Base-by-base conservation (phyloP, 2,888 invertebrate genomes). In the Himalopsyche tibetana region DNA sequence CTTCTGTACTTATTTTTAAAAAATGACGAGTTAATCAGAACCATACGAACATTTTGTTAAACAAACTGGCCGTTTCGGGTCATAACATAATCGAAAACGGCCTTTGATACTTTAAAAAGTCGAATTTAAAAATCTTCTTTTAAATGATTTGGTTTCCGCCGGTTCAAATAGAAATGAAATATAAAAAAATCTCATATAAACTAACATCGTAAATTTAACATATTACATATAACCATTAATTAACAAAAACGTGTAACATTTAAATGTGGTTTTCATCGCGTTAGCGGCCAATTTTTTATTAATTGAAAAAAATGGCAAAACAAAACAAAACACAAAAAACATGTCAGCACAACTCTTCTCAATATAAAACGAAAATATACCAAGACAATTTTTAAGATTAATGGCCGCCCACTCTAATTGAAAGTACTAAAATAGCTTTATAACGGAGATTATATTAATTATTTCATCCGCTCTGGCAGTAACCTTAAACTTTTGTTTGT, bases 341-440 rank as follows among this genome's bases (percentile, higher is more conserved):
- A 36, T 36, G 74, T 74, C 74, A 36, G 74, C 74, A 11, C 4
- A 38, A 74, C 63, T 74, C 74, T 28, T 36, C 19, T 36, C 28
- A 74, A 74, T 38, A 74, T 74, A 15, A 36, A 36, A 74, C 74
- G 38, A 36, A 74, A 74, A 74, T 74, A 74, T 74, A 74, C 9
- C 74, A 36, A 11, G 38, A 74, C 38, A 28, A 74, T 74, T 74
- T 69, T 74, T 12, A 74, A 74, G 74, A 36, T 74, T 74, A 74
- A 74, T 74, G 74, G 15, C 74, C 28, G 12, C 74, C 74, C 15
- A 74, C 74, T 74, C 74, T 74, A 74, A 74, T 74, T 74, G 36
- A 74, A 36, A 74, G 74, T 74, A 74, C 36, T 74, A 74, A 74
- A 74, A 74, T 74, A 74, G 74, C 74, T 74, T 38, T 74, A 36